A percentile compares a stretch with the other conserved stretches of the same genome.
Conservation (phyloP, 2,797 vertebrate species). For the Acomys russatus region DNA sequence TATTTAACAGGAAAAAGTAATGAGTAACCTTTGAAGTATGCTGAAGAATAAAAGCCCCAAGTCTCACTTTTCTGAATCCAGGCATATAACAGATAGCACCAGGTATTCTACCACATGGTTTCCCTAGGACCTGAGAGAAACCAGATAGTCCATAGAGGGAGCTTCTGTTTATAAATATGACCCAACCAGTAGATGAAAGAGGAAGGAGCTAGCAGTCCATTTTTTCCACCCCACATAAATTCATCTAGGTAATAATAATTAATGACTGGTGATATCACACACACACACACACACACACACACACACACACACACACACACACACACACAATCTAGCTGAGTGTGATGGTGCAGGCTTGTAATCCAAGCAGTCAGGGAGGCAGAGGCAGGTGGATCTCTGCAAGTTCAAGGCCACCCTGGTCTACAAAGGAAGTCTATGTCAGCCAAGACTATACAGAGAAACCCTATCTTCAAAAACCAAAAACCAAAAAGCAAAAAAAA, state of each 20-base stretch:
- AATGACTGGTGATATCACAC: background rate
- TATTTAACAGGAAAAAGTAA: background rate
- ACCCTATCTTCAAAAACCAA: too few relatives aligned
- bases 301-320: too few relatives aligned
- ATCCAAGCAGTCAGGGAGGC: too few relatives aligned
- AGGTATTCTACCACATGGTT: background rate
- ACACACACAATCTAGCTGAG: too few relatives aligned
- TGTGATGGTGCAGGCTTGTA: too few relatives aligned
- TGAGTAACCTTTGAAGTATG: background rate
- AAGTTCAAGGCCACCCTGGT: too few relatives aligned
- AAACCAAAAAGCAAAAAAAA: too few relatives aligned
- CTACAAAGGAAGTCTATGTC: too few relatives aligned
- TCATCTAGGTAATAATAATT: background rate
- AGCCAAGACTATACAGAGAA: too few relatives aligned
- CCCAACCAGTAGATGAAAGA: conserved; percentile 28
- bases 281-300: background rate
- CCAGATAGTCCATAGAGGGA: conserved; percentile 37
- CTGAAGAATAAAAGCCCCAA: background rate
- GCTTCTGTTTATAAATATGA: conserved; percentile 12
- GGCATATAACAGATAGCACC: background rate
- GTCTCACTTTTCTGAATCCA: conserved; percentile 52
- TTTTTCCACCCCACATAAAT: conserved; percentile 19
- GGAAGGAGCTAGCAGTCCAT: conserved; percentile 25
- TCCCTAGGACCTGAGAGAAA: background rate
- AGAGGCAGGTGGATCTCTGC: too few relatives aligned